Percentiles rank a stretch among this genome's conserved stretches.
Evolutionary conservation across 2,113 vertebrate species (phyloP).

Genomic region (Mesitornis unicolor): DNA sequence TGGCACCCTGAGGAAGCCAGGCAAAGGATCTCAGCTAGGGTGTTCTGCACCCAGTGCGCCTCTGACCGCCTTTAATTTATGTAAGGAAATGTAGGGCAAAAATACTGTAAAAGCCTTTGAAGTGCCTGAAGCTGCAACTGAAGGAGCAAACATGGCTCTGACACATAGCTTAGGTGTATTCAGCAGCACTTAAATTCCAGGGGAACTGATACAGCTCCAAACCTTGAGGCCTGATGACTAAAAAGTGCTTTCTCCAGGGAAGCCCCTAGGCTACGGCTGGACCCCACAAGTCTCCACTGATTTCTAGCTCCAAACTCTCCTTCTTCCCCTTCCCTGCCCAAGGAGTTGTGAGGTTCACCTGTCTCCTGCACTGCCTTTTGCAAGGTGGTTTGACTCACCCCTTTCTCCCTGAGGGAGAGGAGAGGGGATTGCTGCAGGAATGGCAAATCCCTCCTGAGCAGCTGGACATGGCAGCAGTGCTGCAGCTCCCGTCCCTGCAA

Average conservation of each 20-base stretch:
- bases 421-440: not conserved
- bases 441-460: fast-evolving
- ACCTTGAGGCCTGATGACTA: not conserved
- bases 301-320: not conserved
- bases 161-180: not conserved
- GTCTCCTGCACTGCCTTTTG: not conserved
- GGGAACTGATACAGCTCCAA: not conserved
- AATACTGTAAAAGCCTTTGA: not conserved
- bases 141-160: not conserved
- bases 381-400: not conserved
- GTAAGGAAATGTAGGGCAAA: not conserved
- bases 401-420: not conserved
- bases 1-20: not conserved
- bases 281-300: not conserved
- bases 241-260: not conserved
- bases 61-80: not conserved
- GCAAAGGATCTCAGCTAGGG: not conserved
- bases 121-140: not conserved
- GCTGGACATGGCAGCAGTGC: not conserved
- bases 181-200: not conserved
- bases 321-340: not conserved
- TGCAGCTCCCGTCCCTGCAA: fast-evolving
- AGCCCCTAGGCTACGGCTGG: not conserved
- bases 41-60: not conserved
- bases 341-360: not conserved